A percentile compares a stretch with the other conserved stretches of the same genome.
phyloP scores from a whole-genome alignment of 2,888 invertebrate species.

The Philaethria dido region DNA sequence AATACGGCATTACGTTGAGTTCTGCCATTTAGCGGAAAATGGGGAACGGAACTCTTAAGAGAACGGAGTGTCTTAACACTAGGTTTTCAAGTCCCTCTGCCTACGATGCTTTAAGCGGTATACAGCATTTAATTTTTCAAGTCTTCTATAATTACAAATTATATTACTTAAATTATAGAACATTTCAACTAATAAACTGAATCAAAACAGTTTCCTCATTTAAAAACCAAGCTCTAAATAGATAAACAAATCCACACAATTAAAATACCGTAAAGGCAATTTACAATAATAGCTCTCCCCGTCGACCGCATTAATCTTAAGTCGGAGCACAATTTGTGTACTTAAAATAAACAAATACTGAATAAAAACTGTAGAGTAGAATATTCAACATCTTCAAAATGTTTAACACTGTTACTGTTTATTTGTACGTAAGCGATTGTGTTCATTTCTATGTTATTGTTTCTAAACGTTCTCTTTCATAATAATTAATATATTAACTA shows the following conservation, averaged over 20 bases:
- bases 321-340: slow-evolving; percentile 16
- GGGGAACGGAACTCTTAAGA: no score
- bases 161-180: background rate
- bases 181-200: background rate
- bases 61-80: no score
- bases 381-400: background rate
- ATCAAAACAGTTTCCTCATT: slow-evolving; percentile 10
- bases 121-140: no score
- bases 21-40: no score
- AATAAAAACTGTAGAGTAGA: background rate
- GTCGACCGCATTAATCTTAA: slow-evolving; percentile 26
- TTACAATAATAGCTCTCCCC: slow-evolving; percentile 35
- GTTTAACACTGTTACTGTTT: background rate
- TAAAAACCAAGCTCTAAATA: slow-evolving; percentile 26
- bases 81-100: no score
- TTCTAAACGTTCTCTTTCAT: background rate
- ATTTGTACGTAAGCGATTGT: background rate
- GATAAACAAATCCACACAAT: slow-evolving; percentile 31
- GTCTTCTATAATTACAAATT: no score
- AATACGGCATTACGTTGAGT: no score
- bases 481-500: no score
- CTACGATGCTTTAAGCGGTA: no score
- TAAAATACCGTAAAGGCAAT: slow-evolving; percentile 35
- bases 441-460: background rate
- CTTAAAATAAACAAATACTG: slow-evolving; percentile 27